phyloP scores from a whole-genome alignment of 2,797 vertebrate genomes.

The Pogoniulus pusillus region DNA sequence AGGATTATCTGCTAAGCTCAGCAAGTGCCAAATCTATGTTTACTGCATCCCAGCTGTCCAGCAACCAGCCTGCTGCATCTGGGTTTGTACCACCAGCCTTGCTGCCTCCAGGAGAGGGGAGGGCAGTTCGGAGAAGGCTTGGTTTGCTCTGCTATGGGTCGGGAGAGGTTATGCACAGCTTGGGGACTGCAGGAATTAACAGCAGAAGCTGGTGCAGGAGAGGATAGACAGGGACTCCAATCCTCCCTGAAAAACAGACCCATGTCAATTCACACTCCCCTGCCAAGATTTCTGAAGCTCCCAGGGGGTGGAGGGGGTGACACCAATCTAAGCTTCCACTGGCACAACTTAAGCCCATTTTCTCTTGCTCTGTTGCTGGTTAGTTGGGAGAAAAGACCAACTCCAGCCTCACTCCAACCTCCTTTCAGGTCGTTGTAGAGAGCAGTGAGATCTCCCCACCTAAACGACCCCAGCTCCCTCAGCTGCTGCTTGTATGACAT shows the following conservation, averaged over 20 bases:
- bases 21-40: not conserved
- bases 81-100: not conserved
- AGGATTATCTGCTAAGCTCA: not conserved
- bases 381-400: too few relatives aligned
- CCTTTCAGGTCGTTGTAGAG: too few relatives aligned
- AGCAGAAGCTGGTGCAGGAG: not conserved
- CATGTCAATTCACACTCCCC: too few relatives aligned
- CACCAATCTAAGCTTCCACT: not conserved
- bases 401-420: too few relatives aligned
- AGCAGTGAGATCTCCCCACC: too few relatives aligned
- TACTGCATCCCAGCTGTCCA: slow-evolving; percentile 12
- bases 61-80: not conserved
- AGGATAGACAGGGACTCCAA: not conserved
- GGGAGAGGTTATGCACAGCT: not conserved
- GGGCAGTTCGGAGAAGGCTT: not conserved
- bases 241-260: not conserved
- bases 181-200: not conserved
- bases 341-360: too few relatives aligned
- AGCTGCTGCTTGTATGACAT: too few relatives aligned
- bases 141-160: not conserved
- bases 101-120: not conserved
- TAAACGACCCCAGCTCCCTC: too few relatives aligned
- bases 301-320: not conserved
- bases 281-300: not conserved
- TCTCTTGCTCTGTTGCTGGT: too few relatives aligned